Conservation (phyloP, 1,140 invertebrate genomes). For the Carcinoscorpius rotundicauda region DNA sequence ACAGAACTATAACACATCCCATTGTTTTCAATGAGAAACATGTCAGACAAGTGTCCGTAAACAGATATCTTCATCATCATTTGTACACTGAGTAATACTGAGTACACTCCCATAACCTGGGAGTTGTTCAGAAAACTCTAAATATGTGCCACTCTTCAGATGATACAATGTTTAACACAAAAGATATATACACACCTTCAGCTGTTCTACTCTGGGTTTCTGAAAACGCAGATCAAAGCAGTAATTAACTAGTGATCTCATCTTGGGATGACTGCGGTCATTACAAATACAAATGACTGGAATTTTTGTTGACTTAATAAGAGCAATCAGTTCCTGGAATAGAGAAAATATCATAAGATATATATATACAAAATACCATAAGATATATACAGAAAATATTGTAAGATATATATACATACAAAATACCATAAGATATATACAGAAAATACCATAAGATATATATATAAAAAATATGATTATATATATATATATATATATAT, state of each 20-base stretch:
- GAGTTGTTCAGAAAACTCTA: no score
- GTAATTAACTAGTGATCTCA: slow-evolving; percentile 83
- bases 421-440: no score
- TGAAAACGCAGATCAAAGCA: slow-evolving; percentile 79
- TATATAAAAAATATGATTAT: neutral
- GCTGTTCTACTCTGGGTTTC: slow-evolving; percentile 75
- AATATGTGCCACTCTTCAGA: no score
- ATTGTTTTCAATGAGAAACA: no score
- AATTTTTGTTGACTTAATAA: slow-evolving; percentile 82
- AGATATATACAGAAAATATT: neutral
- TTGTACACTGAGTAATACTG: no score
- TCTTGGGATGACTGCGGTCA: slow-evolving; percentile 85
- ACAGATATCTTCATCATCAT: no score
- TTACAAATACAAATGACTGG: slow-evolving; percentile 99
- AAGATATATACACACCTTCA: slow-evolving; percentile 47
- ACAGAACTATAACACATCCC: no score
- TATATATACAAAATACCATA: neutral
- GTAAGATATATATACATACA: no score
- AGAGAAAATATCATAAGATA: slow-evolving; percentile 23
- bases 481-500: no score
- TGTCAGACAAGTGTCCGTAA: no score
- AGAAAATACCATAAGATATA: slow-evolving; percentile 22
- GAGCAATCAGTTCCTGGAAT: slow-evolving; percentile 61
- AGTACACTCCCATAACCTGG: no score
- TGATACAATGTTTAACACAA: neutral